Percentiles rank a stretch among this genome's conserved stretches.
Conservation (phyloP, 2,797 vertebrate genomes). For the Picus viridis region DNA sequence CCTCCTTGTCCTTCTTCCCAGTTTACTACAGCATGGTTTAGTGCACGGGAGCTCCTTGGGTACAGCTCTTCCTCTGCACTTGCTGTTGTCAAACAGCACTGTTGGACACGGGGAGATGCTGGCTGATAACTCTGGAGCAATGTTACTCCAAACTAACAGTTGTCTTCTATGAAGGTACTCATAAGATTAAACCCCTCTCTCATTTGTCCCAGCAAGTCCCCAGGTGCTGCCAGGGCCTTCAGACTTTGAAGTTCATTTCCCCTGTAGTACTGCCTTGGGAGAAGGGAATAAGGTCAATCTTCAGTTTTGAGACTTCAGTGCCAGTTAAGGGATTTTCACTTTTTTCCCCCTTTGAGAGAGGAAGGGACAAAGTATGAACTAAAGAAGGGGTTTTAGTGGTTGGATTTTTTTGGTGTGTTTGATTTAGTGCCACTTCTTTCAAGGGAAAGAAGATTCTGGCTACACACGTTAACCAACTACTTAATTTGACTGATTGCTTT, state of each 20-base stretch:
- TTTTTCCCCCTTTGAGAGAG: neutral
- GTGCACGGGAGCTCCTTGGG: neutral
- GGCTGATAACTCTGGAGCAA: neutral
- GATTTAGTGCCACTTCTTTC: neutral
- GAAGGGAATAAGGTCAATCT: conserved; percentile 17
- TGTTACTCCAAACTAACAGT: neutral
- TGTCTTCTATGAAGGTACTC: neutral
- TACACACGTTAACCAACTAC: neutral
- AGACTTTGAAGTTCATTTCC: conserved; percentile 38
- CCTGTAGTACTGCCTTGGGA: neutral
- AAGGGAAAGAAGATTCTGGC: neutral
- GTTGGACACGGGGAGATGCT: neutral
- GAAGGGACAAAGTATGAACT: neutral
- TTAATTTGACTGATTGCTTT: conserved; percentile 9
- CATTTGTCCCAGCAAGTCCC: conserved; percentile 8
- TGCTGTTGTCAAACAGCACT: neutral
- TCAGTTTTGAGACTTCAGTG: neutral
- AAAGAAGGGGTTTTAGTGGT: neutral
- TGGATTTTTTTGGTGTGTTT: neutral
- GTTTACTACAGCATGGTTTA: neutral
- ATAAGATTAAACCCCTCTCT: neutral
- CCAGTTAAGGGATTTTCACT: neutral
- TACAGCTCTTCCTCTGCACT: neutral
- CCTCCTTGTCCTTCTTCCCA: neutral
- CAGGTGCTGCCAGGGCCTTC: neutral